Conservation (phyloP, 2,797 vertebrate genomes). For the Sebastes diaconus region DNA sequence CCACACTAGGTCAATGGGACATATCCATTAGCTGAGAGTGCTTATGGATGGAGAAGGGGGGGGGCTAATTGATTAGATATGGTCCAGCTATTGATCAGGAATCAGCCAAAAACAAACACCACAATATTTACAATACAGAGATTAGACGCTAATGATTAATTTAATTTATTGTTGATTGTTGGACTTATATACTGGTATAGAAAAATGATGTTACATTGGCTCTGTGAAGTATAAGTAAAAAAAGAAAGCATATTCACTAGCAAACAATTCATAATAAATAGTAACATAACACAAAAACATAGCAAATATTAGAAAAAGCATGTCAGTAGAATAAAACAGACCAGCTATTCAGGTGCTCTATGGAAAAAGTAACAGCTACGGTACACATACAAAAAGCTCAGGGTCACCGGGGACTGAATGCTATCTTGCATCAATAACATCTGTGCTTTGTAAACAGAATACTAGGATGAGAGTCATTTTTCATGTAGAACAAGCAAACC, state of each 20-base stretch:
- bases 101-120: conserved; percentile 75
- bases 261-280: conserved; percentile 80
- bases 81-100: conserved; percentile 69
- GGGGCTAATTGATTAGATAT: conserved; percentile 56
- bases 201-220: conserved; percentile 65
- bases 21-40: conserved; percentile 44
- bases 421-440: conserved; percentile 65
- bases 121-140: conserved; percentile 78
- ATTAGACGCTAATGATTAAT: conserved; percentile 69
- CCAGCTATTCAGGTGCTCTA: conserved; percentile 59
- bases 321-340: conserved; percentile 65
- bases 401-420: conserved; percentile 53
- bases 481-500: conserved; percentile 56
- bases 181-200: conserved; percentile 57
- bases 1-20: conserved; percentile 36
- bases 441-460: conserved; percentile 75
- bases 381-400: conserved; percentile 63
- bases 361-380: conserved; percentile 60
- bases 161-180: conserved; percentile 56
- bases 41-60: conserved; percentile 15
- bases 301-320: conserved; percentile 75
- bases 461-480: conserved; percentile 53
- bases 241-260: conserved; percentile 68
- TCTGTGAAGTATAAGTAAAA: conserved; percentile 58
- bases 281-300: conserved; percentile 71